Conservation (phyloP, 2,888 invertebrate genomes). For the Drosophila colorata region DNA sequence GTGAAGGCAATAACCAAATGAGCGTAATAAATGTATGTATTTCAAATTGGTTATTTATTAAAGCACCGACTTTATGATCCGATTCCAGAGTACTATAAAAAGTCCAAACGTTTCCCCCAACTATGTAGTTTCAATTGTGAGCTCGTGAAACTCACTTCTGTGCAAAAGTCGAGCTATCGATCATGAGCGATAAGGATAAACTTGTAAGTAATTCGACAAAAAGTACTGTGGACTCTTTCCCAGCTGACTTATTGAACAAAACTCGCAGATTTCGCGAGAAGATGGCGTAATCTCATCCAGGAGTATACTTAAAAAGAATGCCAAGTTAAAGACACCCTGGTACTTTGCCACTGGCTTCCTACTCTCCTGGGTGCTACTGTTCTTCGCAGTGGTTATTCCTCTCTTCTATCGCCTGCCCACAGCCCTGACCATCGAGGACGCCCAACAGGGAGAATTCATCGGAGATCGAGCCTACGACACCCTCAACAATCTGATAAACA, state of each 20-base stretch:
- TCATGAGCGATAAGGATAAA: constrained; percentile 46
- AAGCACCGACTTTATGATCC: constrained; percentile 33
- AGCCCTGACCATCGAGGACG: constrained; percentile 66
- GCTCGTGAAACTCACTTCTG: constrained; percentile 18
- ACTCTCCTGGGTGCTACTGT: constrained; percentile 72
- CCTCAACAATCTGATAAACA: constrained; percentile 52
- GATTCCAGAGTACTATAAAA: constrained; percentile 30
- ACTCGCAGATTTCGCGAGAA: constrained; percentile 28
- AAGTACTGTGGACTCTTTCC: neutral
- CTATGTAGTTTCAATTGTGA: constrained; percentile 26
- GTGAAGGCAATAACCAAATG: constrained; percentile 23
- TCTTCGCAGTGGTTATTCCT: constrained; percentile 71
- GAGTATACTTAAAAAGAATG: neutral
- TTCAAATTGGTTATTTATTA: constrained; percentile 32
- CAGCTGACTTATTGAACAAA: neutral
- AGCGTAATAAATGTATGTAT: constrained; percentile 30
- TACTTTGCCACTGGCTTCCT: constrained; percentile 70
- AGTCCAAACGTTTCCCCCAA: constrained; percentile 1
- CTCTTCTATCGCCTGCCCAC: constrained; percentile 70
- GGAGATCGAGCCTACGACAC: constrained; percentile 88
- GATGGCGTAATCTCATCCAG: neutral
- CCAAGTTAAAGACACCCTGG: constrained; percentile 49
- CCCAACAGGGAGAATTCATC: constrained; percentile 86
- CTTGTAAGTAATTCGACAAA: constrained; percentile 19
- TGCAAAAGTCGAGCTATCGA: neutral